Base-by-base conservation (phyloP, 2,888 invertebrate species). In the Drosophila phalerata region DNA sequence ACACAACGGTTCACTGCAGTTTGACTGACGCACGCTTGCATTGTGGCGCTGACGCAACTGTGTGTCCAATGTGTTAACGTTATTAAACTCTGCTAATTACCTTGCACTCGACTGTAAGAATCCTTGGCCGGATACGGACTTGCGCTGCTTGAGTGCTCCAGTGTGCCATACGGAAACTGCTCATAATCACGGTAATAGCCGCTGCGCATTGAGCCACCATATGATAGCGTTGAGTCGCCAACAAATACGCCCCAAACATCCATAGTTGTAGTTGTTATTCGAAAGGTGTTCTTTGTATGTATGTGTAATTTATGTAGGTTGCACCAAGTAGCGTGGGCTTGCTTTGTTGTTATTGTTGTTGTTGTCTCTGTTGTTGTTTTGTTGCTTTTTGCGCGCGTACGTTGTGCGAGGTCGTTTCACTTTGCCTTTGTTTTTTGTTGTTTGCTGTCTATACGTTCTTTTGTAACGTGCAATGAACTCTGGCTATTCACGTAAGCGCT, bases 231-330 rank as follows among this genome's bases (percentile, higher is more conserved):
- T 40, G 93, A 92, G 80, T 94, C 94, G 43, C 94, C 94, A 80
- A 94, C 92, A 89, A 94, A 94, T 70, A 94, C 91, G 43, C 91
- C 91, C 81, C 91, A 92, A 60, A 94, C 93, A 91, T 94, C 94
- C 94, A 94, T 94, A 43, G 69, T 61, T 57, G 52, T 53, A 52
- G 53, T 55, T 63, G 45, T 67, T 76, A 57, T 58, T 63, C 45
- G 60, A 57, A 70, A 65, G 48, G 37, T 66, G 49, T 53, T 72
- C 53, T 65, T 25, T 37, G 22, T 64, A 34, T 58, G 52, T 57
- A 30, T 48, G 65, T 61, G 57, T 69, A 47, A 47, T 73, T 57
- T 55, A 61, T 53, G 52, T 61, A 55, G 61, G 69, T 73, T 63
- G 70, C 64, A 74, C 69, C 37, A 48, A 53, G 42, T 11, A 28